These are phyloP conservation scores for Hypanus sabinus DNA, from an alignment of 2,113 vertebrate species.

Conservation along the genomic window DNA sequence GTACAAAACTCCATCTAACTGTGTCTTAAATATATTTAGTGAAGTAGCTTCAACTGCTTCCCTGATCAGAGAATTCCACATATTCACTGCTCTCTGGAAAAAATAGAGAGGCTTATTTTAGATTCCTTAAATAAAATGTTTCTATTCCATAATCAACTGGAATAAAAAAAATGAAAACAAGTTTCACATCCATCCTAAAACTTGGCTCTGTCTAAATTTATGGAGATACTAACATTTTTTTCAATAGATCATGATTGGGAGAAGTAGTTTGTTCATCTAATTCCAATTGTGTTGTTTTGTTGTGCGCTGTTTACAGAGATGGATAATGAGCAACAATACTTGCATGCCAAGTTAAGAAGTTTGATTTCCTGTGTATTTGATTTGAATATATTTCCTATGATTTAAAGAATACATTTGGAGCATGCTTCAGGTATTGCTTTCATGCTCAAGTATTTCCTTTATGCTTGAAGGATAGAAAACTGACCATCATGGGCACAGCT, in stretches of 20 bases:
- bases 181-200: background rate
- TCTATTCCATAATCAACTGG: background rate
- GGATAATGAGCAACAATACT: background rate
- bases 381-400: background rate
- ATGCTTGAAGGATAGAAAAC: too few relatives aligned
- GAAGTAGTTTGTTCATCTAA: background rate
- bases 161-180: background rate
- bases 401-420: background rate
- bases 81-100: too few relatives aligned
- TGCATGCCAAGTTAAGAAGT: background rate
- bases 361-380: background rate
- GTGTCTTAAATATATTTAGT: too few relatives aligned
- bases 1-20: too few relatives aligned
- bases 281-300: constrained; percentile 3
- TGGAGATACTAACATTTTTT: background rate
- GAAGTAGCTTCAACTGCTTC: too few relatives aligned
- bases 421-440: background rate
- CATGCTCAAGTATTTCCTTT: background rate
- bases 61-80: too few relatives aligned
- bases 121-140: background rate
- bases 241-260: background rate
- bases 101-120: too few relatives aligned
- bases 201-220: background rate
- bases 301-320: background rate
- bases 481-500: too few relatives aligned